Conservation (phyloP, 2,113 vertebrate species). For the Forbesichthys papilliferus region DNA sequence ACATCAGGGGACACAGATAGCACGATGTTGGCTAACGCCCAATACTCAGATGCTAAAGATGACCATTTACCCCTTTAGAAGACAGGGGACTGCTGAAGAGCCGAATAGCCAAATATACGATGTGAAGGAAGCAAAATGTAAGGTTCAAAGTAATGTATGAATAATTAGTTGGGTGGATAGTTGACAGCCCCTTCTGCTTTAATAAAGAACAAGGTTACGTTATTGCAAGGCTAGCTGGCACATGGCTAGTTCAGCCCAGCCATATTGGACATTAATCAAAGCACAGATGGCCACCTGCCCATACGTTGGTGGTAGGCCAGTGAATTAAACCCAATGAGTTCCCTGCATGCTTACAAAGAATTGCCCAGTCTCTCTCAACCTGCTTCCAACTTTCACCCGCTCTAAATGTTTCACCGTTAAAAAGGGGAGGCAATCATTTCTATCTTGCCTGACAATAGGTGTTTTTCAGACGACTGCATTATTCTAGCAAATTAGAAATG, state of each 20-base stretch:
- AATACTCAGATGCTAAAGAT: conserved; percentile 56
- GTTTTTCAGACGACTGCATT: no score
- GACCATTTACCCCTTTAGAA: conserved; percentile 34
- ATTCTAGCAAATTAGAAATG: no score
- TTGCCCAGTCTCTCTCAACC: not conserved
- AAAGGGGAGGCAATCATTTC: conserved; percentile 41
- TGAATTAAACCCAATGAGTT: not conserved
- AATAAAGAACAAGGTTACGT: no score
- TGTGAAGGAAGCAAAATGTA: not conserved
- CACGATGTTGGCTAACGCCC: conserved; percentile 49
- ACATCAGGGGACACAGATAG: conserved; percentile 64
- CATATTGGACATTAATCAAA: conserved; percentile 19
- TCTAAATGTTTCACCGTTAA: conserved; percentile 28
- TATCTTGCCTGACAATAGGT: conserved; percentile 26
- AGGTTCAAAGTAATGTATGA: no score
- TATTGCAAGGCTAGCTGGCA: no score
- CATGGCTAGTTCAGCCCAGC: not conserved
- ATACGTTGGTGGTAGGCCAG: not conserved
- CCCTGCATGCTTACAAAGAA: not conserved
- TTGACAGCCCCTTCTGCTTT: no score
- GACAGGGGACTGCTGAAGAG: conserved; percentile 17
- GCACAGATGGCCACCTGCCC: conserved; percentile 1
- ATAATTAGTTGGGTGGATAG: no score
- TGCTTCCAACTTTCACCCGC: conserved; percentile 7
- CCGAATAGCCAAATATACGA: conserved; percentile 4